phyloP scores from a whole-genome alignment of 2,888 invertebrate species.

The Archips crataeganus region DNA sequence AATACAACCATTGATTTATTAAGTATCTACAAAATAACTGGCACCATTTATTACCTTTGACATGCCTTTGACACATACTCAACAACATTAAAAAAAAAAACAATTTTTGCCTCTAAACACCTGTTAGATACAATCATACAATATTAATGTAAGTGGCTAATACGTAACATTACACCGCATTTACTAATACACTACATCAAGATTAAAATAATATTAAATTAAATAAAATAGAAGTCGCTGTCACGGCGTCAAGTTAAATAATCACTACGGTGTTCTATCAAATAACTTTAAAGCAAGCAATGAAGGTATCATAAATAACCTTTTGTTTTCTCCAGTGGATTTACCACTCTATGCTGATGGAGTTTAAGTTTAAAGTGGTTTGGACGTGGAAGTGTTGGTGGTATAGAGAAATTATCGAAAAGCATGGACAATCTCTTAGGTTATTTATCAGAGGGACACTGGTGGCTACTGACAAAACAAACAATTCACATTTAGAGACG shows the following conservation, averaged over 20 bases:
- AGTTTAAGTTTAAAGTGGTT: slow-evolving; percentile 52
- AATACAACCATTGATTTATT: no score
- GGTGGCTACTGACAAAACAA: slow-evolving; percentile 84
- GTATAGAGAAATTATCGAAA: slow-evolving; percentile 79
- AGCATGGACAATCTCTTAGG: slow-evolving; percentile 82
- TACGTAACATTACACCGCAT: slow-evolving; percentile 38
- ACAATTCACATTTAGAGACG: slow-evolving; percentile 78
- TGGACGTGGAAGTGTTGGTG: slow-evolving; percentile 63
- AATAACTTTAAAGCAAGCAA: slow-evolving; percentile 83
- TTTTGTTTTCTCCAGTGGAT: slow-evolving; percentile 51
- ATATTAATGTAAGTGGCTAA: slow-evolving; percentile 43
- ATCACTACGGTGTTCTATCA: slow-evolving; percentile 84
- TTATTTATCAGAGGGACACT: slow-evolving; percentile 85
- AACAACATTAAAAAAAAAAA: slow-evolving; percentile 9
- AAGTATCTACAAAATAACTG: no score
- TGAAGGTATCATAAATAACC: slow-evolving; percentile 80
- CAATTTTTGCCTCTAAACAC: slow-evolving; percentile 26
- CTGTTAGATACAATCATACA: slow-evolving; percentile 33
- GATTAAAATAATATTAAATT: slow-evolving; percentile 65
- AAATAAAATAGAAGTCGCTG: slow-evolving; percentile 76
- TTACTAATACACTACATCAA: slow-evolving; percentile 50
- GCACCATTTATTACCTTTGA: background rate
- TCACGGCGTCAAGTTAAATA: slow-evolving; percentile 78
- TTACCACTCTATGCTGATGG: slow-evolving; percentile 50
- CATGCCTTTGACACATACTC: slow-evolving; percentile 11